Percentiles rank a stretch among this genome's conserved stretches.
Evolutionary conservation across 2,797 vertebrate species (phyloP).

Genomic region (Alauda arvensis): DNA sequence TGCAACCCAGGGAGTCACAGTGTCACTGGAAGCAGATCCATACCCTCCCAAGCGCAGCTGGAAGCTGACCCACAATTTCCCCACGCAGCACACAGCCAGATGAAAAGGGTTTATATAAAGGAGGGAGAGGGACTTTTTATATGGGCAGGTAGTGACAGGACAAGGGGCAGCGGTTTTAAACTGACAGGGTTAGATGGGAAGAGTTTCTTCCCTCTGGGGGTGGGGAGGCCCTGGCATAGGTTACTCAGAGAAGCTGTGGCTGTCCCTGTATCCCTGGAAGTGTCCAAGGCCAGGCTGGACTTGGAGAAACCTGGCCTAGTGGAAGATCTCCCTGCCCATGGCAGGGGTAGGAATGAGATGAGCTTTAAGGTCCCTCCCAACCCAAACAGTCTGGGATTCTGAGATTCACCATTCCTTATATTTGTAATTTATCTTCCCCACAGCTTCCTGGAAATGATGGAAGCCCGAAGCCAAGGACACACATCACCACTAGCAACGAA

Average conservation of each 20-base stretch:
- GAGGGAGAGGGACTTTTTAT: neutral
- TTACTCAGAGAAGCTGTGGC: neutral
- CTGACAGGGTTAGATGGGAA: neutral
- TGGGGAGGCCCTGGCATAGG: neutral
- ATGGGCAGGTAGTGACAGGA: neutral
- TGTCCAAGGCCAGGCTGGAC: neutral
- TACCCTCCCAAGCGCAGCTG: neutral
- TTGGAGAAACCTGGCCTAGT: neutral
- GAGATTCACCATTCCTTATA: neutral
- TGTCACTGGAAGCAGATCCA: neutral
- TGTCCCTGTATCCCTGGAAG: neutral
- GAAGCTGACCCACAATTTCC: neutral
- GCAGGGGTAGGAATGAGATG: neutral
- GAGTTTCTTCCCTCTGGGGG: neutral
- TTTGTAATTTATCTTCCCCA: neutral
- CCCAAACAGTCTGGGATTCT: neutral
- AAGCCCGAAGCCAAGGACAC: slow-evolving; percentile 83
- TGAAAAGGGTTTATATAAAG: neutral
- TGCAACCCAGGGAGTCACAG: neutral
- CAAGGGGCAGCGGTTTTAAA: neutral
- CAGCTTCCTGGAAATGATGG: slow-evolving; percentile 94
- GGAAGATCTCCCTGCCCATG: neutral
- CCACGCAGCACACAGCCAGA: neutral
- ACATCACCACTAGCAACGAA: slow-evolving; percentile 79
- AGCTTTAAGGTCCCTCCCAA: neutral